Conservation (phyloP, 2,888 invertebrate genomes). For the Callosobruchus maculatus region DNA sequence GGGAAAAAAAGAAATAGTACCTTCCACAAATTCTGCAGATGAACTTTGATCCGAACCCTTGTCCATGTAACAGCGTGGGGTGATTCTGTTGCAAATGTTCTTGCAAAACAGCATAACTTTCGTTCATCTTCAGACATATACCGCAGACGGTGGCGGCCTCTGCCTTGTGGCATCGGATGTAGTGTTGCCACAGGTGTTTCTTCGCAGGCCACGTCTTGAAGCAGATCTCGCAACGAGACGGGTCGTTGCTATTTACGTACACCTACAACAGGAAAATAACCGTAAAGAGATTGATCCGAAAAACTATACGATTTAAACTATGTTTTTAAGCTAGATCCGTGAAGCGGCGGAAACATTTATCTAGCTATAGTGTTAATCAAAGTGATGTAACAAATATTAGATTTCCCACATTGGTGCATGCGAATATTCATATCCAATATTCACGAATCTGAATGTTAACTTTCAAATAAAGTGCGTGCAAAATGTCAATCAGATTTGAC, state of each 20-base stretch:
- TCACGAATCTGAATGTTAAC: no score
- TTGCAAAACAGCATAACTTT: conserved; percentile 51
- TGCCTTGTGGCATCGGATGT: conserved; percentile 54
- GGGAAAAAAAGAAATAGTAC: conserved; percentile 36
- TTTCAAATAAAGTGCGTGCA: no score
- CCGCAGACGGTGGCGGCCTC: conserved; percentile 59
- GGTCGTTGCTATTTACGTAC: conserved; percentile 53
- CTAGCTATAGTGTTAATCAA: no score
- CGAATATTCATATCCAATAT: no score
- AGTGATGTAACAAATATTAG: no score
- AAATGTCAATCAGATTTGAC: no score
- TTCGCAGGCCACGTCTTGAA: conserved; percentile 59
- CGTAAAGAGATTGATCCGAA: no score
- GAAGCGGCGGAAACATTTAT: no score
- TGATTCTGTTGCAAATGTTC: conserved; percentile 46
- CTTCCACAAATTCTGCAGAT: conserved; percentile 53
- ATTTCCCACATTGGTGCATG: no score
- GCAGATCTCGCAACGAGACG: conserved; percentile 55
- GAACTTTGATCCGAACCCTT: conserved; percentile 56
- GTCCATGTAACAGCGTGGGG: conserved; percentile 50
- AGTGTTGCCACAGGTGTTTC: conserved; percentile 60
- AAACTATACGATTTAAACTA: no score
- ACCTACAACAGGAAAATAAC: no score
- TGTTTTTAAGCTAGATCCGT: no score
- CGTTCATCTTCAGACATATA: conserved; percentile 56